Base-by-base conservation (phyloP, 2,113 vertebrate genomes). In the Micronycteris hirsuta region DNA sequence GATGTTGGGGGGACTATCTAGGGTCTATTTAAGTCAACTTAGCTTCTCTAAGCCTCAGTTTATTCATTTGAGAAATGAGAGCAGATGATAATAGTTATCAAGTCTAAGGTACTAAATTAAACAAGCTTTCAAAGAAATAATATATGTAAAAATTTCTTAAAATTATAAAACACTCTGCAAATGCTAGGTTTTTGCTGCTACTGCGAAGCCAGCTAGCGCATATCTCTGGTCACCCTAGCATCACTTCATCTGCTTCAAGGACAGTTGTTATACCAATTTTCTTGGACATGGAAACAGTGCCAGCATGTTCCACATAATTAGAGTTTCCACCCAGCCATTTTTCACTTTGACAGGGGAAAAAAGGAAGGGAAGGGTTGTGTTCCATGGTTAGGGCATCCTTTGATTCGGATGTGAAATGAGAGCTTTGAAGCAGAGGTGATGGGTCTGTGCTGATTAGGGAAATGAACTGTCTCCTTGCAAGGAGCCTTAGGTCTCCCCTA, bases 251-350 rank as follows among this genome's bases (percentile, higher is more conserved):
- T 92, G 58, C 88, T 93, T 93, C 88, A 94, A 94, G 82, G 61
- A 95, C 73, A 95, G 96, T 89, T 86, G 86, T 97, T 97, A 97
- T 10, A 96, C 88, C 95, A 94, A 61, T 89, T 96, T 96, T 95
- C 93, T 96, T 94, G 91, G 87, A 95, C 77, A 97, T 90, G 67
- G 94, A 97, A 94, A 89, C 54, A 63, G 90, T 95, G 95, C 91
- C 82, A 94, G 88, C 52, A 94, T 96, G 81, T 92, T 90, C 95
- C 71, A 97, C 96, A 93, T 97, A 97, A 97, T 97, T 97, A 97
- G 52, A 96, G 94, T 58, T 95, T 54, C 95, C 86, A 97, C 94
- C 94, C 95, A 90, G 94, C 85, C 94, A 96, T 96, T 96, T 96
- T 97, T 97, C 96, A 97, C 81, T 97, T 97, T 96, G 94, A 97